Base-by-base conservation (phyloP, 2,113 vertebrate species). In the Natator depressus region DNA sequence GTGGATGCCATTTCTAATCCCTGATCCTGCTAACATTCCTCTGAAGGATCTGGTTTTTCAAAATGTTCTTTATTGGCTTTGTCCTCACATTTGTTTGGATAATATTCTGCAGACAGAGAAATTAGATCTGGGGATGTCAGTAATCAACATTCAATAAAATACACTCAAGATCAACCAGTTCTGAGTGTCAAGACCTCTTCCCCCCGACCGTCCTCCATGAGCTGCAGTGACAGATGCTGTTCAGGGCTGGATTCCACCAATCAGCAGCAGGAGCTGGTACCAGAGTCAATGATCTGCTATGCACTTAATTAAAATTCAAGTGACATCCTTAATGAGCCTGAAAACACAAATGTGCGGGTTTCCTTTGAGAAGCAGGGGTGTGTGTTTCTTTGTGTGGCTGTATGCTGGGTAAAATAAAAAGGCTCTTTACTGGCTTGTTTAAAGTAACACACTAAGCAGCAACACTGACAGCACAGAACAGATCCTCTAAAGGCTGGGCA, bases 161-260 rank as follows among this genome's bases (percentile, higher is more conserved):
- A 9, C 6, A 5, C 6, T 46, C 22, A n/a, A 49, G 6, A 42
- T 1, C 0, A 22, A 19, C 12, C 47, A 81, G 3, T 82, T 54
- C 1, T 31, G 87, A 75, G 50, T 85, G 87, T 90, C 80, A 85
- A 75, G 35, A 75, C 38, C 10, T 78, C 59, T 72, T 57, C 1
- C 38, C 24, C 47, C 38, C 35, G 24, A 0, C 42, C 1, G 4
- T 50, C 53, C 80, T 55, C 6, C 0, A 9, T 4, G 0, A 1
- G 29, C 2, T 49, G n/a, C 35, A 5, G 46, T 1, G 84, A 11
- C 50, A 62, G 76, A 11, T 1, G 0, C 14, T n/a, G 0, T 0
- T 5, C 12, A 9, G 79, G 65, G 22, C 27, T 4, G 9, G 46
- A 19, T 7, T 3, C 2, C 16, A 19, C 3, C 25, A 7, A 1